Evolutionary conservation across 2,797 vertebrate species (phyloP), one percentile per base, ranked within the genome.

Genomic region (Esox masquinongy): DNA sequence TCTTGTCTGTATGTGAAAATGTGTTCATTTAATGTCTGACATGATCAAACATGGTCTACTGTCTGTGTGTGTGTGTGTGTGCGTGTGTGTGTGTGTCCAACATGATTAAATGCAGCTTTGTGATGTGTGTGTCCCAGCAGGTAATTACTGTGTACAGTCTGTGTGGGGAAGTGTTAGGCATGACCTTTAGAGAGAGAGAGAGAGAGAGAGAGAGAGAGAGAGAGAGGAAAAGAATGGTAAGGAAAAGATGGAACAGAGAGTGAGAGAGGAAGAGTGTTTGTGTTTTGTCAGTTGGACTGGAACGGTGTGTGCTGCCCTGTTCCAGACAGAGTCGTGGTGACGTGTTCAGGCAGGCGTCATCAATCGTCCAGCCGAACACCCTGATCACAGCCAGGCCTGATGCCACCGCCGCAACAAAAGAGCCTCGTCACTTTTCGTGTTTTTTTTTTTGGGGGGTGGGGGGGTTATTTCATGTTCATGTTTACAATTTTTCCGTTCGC

Each of bases 261-360:
- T 4, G 5, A 22, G n/a, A 36, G 64, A 68, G 79, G 80, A 77
- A 73, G 66, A 68, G n/a, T n/a, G 81, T 79, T 87, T 84, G 81
- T 31, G 29, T 31, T 31, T 31, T 82, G 80, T 73, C 26, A 73
- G 85, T 84, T 82, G 76, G 84, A 82, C 79, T 83, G 85, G 86
- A 87, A 89, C 86, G 82, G 83, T 79, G 80, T 84, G 87, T 88
- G 79, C 87, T 24, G 50, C 83, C 83, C 81, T 70, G 67, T 83
- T 74, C 74, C 59, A 17, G 74, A 74, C 72, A 81, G 85, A 87
- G 81, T 83, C 2, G n/a, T 17, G 19, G 24, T 34, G 53, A 15
- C 47, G 77, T 76, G 56, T 75, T 0, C 29, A 31, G 70, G 66
- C 81, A 82, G 74, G 68, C 83, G 77, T 85, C 75, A 88, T 74